phyloP scores from a whole-genome alignment of 2,888 invertebrate species.

The Lithophane leautieri region DNA sequence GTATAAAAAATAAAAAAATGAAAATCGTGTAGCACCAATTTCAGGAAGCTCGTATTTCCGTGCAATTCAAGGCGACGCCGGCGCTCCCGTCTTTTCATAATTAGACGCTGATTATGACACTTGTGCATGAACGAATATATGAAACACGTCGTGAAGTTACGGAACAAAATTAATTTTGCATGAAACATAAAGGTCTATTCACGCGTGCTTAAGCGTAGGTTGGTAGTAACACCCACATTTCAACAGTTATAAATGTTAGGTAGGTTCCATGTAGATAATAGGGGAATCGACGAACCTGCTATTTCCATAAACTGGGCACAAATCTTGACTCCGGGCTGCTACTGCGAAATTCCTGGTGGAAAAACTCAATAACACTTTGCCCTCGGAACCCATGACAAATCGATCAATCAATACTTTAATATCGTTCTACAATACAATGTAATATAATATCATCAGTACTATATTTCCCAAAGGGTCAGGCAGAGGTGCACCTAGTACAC shows the following conservation, averaged over 20 bases:
- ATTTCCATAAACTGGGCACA: background rate
- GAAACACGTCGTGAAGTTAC: background rate
- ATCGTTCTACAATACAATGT: no score
- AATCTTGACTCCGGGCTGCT: background rate
- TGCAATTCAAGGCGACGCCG: background rate
- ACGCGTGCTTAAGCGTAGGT: no score
- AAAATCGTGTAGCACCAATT: background rate
- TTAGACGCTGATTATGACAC: constrained; percentile 15
- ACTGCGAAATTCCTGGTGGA: background rate
- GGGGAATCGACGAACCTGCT: no score
- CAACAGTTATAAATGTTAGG: background rate
- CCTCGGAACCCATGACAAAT: no score
- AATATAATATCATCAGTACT: no score
- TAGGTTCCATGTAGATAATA: background rate
- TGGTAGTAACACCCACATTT: background rate
- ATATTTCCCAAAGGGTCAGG: no score
- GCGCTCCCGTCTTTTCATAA: background rate
- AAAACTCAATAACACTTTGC: background rate
- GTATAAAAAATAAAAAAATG: no score
- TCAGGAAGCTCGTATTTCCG: background rate
- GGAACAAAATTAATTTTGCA: constrained; percentile 5
- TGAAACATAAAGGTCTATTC: background rate
- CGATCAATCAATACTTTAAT: no score
- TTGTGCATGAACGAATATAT: constrained; percentile 1
- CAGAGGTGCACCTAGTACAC: background rate